Evolutionary conservation across 2,113 vertebrate species (phyloP).

Genomic region (Oncorhynchus masou): DNA sequence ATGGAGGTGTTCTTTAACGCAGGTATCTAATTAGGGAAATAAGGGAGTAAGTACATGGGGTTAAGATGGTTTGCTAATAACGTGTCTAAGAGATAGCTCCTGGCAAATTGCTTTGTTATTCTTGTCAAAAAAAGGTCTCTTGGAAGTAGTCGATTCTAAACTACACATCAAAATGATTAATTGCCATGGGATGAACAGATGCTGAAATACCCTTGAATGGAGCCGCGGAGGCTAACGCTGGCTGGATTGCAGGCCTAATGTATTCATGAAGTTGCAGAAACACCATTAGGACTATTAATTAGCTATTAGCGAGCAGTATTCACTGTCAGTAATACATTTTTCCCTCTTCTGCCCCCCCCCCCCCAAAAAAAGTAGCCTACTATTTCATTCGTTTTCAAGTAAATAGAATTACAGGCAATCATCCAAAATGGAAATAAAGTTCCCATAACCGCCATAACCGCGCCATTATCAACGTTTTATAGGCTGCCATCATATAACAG

Average conservation of each 20-base stretch:
- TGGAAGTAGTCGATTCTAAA: slow-evolving; percentile 94
- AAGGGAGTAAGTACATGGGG: slow-evolving; percentile 63
- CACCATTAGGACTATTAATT: slow-evolving; percentile 91
- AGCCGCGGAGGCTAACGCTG: slow-evolving; percentile 71
- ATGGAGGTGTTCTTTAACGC: slow-evolving; percentile 69
- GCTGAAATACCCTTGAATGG: slow-evolving; percentile 91
- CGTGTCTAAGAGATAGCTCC: slow-evolving; percentile 90
- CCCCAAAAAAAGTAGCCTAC: neutral
- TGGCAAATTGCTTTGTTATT: slow-evolving; percentile 99
- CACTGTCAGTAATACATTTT: slow-evolving; percentile 7
- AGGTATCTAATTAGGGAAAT: slow-evolving; percentile 71
- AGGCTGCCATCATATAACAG: too few relatives aligned
- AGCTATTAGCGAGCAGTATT: slow-evolving; percentile 76
- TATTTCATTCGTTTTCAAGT: neutral
- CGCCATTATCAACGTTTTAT: neutral
- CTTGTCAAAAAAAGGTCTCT: slow-evolving; percentile 89
- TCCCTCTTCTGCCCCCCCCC: neutral
- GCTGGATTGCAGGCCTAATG: slow-evolving; percentile 80
- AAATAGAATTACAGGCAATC: neutral
- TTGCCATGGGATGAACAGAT: slow-evolving; percentile 95
- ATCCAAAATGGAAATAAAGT: neutral
- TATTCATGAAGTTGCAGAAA: slow-evolving; percentile 86
- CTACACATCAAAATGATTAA: slow-evolving; percentile 99
- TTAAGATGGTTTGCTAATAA: slow-evolving; percentile 90
- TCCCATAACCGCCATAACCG: neutral